Base-by-base conservation (phyloP, 2,888 invertebrate species). In the Drosophila barbarae region DNA sequence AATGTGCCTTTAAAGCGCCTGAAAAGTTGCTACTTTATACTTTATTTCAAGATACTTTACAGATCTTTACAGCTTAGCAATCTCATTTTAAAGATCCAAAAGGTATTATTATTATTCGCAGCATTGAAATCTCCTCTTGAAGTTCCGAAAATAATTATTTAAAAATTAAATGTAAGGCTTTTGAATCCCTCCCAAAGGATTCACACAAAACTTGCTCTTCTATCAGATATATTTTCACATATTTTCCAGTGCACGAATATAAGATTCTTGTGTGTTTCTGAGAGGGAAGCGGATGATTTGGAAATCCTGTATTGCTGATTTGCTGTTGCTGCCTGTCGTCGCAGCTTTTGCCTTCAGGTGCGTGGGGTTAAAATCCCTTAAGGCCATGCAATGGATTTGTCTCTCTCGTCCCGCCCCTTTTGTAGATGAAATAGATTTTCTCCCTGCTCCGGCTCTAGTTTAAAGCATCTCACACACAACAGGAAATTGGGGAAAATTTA, bases 271-370 rank as follows among this genome's bases (percentile, higher is more conserved):
- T 68, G 59, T 71, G 69, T 69, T 69, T 68, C 51, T 51, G 52
- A 9, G 41, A 34, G 34, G 32, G 28, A 61, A 70, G 74, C 71
- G 72, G 78, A 75, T 81, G 77, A 77, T 81, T 77, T 77, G 76
- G 78, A 78, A 77, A 77, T 81, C 77, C 79, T 81, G 82, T 81
- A 81, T 77, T 81, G 78, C 78, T 78, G 79, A 71, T 75, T 77
- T 78, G 76, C 69, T 60, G 54, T 47, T 59, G 53, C 54, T 28
- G 56, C 50, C 53, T 30, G 84, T 83, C 74, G 74, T 77, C 81
- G 81, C 77, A 84, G 81, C 70, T 81, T 59, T 78, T 84, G 78
- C 84, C 82, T 78, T 84, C 78, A 77, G 84, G 75, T 83, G 81
- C 67, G 77, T 69, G 69, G 75, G 81, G 71, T 74, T 79, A 77